Evolutionary conservation across 2,113 vertebrate genomes (phyloP).

Genomic region (Nesogale talazaci): DNA sequence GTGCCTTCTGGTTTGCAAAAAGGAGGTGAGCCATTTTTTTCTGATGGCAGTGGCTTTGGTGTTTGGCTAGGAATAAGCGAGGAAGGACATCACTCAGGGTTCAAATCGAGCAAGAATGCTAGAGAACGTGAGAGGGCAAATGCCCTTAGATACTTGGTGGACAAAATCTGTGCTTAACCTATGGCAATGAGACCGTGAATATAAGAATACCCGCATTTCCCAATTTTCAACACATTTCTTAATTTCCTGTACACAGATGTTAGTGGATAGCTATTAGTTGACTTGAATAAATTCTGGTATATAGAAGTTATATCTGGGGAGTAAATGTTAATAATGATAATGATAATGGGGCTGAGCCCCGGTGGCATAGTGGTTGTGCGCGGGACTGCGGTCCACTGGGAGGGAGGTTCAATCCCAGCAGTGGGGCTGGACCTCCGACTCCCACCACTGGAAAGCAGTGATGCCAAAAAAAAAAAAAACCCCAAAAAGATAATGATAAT

Average conservation of each 20-base stretch:
- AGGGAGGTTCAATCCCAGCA: too few species aligned
- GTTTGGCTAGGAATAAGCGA: not conserved
- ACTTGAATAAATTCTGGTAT: not conserved
- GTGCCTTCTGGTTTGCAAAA: not conserved
- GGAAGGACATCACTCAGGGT: not conserved
- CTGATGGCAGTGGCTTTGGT: not conserved
- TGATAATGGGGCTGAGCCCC: too few species aligned
- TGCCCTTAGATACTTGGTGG: not conserved
- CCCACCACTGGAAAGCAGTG: too few species aligned
- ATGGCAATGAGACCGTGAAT: not conserved
- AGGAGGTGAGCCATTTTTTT: not conserved
- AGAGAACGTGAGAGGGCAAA: not conserved
- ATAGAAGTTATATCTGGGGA: not conserved
- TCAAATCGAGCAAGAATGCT: not conserved
- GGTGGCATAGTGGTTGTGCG: too few species aligned
- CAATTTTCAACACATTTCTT: conserved; percentile 27
- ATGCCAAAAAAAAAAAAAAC: too few species aligned
- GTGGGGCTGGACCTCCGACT: too few species aligned
- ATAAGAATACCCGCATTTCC: not conserved
- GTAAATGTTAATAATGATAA: conserved; percentile 10
- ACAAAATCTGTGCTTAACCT: not conserved
- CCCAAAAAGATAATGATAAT: too few species aligned
- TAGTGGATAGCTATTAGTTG: conserved; percentile 48
- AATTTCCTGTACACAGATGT: conserved; percentile 33
- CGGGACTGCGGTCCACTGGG: too few species aligned